Conservation (phyloP, 2,113 vertebrate genomes). For the Connochaetes taurinus region DNA sequence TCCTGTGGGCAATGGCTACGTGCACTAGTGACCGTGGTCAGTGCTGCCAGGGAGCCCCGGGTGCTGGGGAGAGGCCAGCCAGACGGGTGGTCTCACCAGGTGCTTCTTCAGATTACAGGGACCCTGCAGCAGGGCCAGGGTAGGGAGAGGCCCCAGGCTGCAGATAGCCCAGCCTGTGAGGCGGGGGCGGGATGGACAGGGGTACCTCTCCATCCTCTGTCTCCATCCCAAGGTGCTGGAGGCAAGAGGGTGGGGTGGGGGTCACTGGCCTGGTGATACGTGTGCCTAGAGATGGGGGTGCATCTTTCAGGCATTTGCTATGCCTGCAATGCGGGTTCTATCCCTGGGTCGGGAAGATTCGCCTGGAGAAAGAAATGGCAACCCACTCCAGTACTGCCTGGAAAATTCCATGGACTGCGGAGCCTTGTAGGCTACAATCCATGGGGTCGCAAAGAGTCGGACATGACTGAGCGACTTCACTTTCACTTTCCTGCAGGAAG, state of each 20-base stretch:
- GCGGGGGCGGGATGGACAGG: neutral
- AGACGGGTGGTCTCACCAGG: neutral
- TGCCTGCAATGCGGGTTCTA: neutral
- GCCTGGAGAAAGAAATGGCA: neutral
- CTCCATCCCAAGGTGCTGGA: neutral
- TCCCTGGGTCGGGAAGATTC: neutral
- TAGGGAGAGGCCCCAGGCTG: neutral
- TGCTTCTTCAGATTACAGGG: neutral
- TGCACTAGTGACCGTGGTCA: neutral
- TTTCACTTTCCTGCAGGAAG: neutral
- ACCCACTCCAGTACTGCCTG: neutral
- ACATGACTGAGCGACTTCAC: neutral
- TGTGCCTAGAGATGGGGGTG: neutral
- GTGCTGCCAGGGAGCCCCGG: neutral
- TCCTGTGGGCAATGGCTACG: neutral
- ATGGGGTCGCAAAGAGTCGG: neutral
- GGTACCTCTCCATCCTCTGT: neutral
- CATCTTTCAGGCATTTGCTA: neutral
- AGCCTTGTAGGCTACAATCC: neutral
- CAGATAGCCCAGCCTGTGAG: neutral
- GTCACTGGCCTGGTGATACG: neutral
- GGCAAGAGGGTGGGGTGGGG: neutral
- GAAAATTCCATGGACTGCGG: neutral
- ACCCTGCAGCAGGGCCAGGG: neutral
- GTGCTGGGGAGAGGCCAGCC: neutral